A percentile compares a stretch with the other conserved stretches of the same genome.
phyloP scores from a whole-genome alignment of 1,140 invertebrate species.

The Vanessa atalanta region DNA sequence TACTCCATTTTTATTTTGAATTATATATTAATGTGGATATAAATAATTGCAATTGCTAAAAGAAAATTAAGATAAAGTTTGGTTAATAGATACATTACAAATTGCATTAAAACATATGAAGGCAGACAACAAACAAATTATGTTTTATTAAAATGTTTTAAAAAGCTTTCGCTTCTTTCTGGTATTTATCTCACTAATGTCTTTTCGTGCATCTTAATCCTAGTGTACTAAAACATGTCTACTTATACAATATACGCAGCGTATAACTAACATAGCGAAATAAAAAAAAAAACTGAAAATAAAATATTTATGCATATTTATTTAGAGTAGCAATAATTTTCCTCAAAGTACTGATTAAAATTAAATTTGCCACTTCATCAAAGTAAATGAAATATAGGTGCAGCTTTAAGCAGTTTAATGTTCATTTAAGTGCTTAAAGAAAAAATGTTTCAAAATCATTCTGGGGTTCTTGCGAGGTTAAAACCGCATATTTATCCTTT shows the following conservation, averaged over 20 bases:
- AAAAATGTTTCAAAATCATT: not conserved
- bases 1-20: not conserved
- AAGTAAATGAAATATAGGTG: no score
- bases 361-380: not conserved
- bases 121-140: not conserved
- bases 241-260: constrained; percentile 24
- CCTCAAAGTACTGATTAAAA: constrained; percentile 1
- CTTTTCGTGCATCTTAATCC: constrained; percentile 59
- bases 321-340: not conserved
- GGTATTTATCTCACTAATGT: constrained; percentile 71
- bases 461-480: not conserved
- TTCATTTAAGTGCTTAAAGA: not conserved
- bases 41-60: not conserved
- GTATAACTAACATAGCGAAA: constrained; percentile 3
- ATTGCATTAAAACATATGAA: not conserved
- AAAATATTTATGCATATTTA: not conserved
- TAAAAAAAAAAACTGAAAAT: not conserved
- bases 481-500: not conserved
- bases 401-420: not conserved
- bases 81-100: not conserved
- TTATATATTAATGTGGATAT: not conserved
- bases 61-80: no score
- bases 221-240: constrained; percentile 24
- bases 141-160: not conserved
- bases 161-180: constrained; percentile 1